Evolutionary conservation across 2,888 invertebrate genomes (phyloP).

Genomic region (Calliphora vomitoria): DNA sequence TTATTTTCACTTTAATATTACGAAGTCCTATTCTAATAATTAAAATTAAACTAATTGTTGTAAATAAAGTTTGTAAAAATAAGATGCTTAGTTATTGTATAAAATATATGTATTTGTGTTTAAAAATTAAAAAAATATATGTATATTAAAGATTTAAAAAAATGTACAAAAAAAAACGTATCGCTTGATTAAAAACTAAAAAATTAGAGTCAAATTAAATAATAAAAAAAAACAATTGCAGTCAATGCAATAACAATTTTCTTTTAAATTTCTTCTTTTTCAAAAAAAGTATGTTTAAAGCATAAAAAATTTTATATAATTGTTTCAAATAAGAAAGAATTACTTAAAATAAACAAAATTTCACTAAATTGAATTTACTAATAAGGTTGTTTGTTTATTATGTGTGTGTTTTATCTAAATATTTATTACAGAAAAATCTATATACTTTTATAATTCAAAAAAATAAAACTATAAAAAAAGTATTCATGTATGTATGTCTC

Average conservation of each 20-base stretch:
- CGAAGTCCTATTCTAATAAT: conserved; percentile 53
- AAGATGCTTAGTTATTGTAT: conserved; percentile 34
- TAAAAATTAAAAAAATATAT: conserved; percentile 11
- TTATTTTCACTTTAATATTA: conserved; percentile 36
- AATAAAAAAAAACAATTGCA: conserved; percentile 56
- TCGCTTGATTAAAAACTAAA: conserved; percentile 24
- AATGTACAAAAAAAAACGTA: conserved; percentile 23
- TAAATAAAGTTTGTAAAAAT: background rate
- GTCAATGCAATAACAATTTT: conserved; percentile 69
- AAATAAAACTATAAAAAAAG: background rate
- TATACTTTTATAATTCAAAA: conserved; percentile 17
- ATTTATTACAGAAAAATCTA: conserved; percentile 35
- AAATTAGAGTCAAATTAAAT: conserved; percentile 11
- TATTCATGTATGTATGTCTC: background rate
- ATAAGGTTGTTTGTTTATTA: conserved; percentile 32
- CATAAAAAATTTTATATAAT: conserved; percentile 28
- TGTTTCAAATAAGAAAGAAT: conserved; percentile 14
- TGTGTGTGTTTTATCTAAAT: conserved; percentile 20
- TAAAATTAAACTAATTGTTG: conserved; percentile 57
- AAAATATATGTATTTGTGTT: conserved; percentile 38
- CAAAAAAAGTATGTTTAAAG: conserved; percentile 44
- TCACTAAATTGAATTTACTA: conserved; percentile 71
- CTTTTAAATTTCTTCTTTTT: background rate
- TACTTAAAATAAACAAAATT: conserved; percentile 58
- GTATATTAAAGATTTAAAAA: background rate